A percentile compares a stretch with the other conserved stretches of the same genome.
Conservation (phyloP, 2,888 invertebrate species). For the Drosophila differens region DNA sequence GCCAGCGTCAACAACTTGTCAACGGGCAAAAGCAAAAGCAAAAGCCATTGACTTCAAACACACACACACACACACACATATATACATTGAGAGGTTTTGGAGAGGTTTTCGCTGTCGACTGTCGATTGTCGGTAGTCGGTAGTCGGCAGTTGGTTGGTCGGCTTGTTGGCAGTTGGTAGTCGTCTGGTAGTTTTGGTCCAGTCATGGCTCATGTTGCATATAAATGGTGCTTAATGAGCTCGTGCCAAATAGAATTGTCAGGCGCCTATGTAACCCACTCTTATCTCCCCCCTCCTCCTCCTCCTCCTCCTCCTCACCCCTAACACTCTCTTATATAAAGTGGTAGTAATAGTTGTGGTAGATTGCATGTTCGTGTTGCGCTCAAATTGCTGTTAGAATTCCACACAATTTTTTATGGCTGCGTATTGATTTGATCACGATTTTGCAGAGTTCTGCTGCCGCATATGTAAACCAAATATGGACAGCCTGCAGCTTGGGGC, state of each 20-base stretch:
- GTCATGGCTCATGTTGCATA: constrained; percentile 81
- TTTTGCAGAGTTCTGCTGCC: constrained; percentile 36
- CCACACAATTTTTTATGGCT: constrained; percentile 69
- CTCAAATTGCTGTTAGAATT: constrained; percentile 77
- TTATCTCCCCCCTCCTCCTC: neutral
- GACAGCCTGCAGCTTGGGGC: constrained; percentile 35
- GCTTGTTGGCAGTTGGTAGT: constrained; percentile 23
- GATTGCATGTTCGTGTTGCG: constrained; percentile 66
- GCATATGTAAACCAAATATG: constrained; percentile 44
- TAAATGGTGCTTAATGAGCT: constrained; percentile 84
- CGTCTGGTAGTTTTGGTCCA: constrained; percentile 64
- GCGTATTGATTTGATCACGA: constrained; percentile 77
- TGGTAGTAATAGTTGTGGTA: neutral
- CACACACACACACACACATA: neutral
- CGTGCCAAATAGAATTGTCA: constrained; percentile 83
- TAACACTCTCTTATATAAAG: neutral
- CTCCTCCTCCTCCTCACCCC: neutral
- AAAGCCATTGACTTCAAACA: constrained; percentile 53
- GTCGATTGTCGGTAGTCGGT: constrained; percentile 10
- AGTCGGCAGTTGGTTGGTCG: constrained; percentile 22
- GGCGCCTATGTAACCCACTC: constrained; percentile 33
- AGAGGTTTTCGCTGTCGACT: constrained; percentile 42
- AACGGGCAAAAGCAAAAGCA: constrained; percentile 45
- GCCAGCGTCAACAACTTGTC: constrained; percentile 79
- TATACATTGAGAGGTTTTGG: constrained; percentile 43